Evolutionary conservation across 2,113 vertebrate species (phyloP), one percentile per base, ranked within the genome.

Genomic region (Syngnathus scovelli): DNA sequence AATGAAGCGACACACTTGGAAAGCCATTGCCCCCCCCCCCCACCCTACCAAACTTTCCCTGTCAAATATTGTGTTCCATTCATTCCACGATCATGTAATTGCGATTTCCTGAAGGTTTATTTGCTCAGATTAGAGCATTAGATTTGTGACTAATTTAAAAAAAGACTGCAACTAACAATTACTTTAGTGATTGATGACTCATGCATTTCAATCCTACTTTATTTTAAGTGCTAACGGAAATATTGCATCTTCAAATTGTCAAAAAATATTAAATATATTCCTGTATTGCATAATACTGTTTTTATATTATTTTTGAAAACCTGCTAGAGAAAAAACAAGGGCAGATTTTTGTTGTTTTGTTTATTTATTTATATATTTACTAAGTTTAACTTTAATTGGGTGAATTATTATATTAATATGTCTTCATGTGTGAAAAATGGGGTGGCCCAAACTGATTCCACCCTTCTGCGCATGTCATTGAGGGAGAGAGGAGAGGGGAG

Each of bases 1-100:
- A 84, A 87, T 72, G 66, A 51, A 52, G 68, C 63, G 66, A 65
- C 78, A 77, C 78, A 71, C 78, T 66, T 72, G 66, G 76, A 71
- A 68, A 12, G 60, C 76, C 71, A 21, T 8, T 7, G 6, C 52
- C 52, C 52, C 49, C 5, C 7, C 41, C 1, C 41, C 41, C 41
- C 37, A 19, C 19, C 36, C 58, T 19, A 16, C 13, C 61, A 16
- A 6, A 27, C 61, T 12, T 39, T 19, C 51, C 46, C 13, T 48
- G 69, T 69, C 74, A 68, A 72, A 68, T 49, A 56, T 38, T 69
- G 44, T 37, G 65, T 61, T 23, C 68, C 12, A 4, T 64, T 7
- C 37, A 54, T 13, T 12, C 51, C 56, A 37, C 61, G 56, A 71
- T 44, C 13, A 33, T 5, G 21, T 60, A 54, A 37, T 61, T 39